These are phyloP conservation scores for Plagodis dolabraria DNA, from an alignment of 2,888 invertebrate genomes.

Conservation along the genomic window DNA sequence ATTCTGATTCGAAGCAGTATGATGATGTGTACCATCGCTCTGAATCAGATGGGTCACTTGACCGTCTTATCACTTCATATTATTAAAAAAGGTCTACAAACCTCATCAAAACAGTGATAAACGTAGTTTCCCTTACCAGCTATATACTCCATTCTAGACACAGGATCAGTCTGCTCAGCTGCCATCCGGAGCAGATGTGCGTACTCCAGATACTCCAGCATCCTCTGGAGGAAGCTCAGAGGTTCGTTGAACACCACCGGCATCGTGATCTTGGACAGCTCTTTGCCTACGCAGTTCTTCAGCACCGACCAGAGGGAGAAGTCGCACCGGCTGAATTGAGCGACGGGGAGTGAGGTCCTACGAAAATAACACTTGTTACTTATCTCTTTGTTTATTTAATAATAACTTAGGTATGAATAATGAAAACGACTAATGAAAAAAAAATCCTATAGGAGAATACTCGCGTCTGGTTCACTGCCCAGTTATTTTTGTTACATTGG, in stretches of 20 bases:
- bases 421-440: too few relatives aligned
- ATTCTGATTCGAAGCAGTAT: too few relatives aligned
- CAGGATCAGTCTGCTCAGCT: slow-evolving; percentile 90
- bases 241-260: slow-evolving; percentile 99
- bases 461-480: too few relatives aligned
- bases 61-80: too few relatives aligned
- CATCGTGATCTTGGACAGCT: slow-evolving; percentile 98
- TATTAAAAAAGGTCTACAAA: too few relatives aligned
- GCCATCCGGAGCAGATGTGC: slow-evolving; percentile 90
- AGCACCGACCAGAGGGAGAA: slow-evolving; percentile 96
- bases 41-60: too few relatives aligned
- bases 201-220: slow-evolving; percentile 98
- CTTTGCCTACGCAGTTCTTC: slow-evolving; percentile 96
- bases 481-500: too few relatives aligned
- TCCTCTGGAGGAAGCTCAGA: slow-evolving; percentile 96
- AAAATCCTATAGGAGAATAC: background rate
- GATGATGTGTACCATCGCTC: too few relatives aligned
- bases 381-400: background rate
- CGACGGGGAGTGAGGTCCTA: slow-evolving; percentile 89
- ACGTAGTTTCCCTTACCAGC: slow-evolving; percentile 75
- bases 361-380: slow-evolving; percentile 27
- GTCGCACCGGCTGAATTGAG: slow-evolving; percentile 91
- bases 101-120: too few relatives aligned
- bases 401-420: too few relatives aligned
- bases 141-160: slow-evolving; percentile 92